Evolutionary conservation across 2,888 invertebrate genomes (phyloP).

Genomic region (Leptura quadrifasciata): DNA sequence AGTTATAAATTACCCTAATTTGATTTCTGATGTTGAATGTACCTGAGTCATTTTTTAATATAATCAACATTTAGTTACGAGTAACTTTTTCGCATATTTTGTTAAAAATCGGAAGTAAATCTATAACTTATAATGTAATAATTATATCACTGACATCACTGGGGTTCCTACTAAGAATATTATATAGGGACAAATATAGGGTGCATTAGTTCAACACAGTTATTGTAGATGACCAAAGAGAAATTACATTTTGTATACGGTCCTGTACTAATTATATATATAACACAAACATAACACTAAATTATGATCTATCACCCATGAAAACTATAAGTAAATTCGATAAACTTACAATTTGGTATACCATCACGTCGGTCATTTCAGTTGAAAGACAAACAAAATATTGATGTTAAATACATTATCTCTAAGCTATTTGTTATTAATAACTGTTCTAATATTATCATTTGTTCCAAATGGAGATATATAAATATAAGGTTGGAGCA

Average conservation of each 20-base stretch:
- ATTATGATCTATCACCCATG: conserved; percentile 36
- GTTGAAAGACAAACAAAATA: conserved; percentile 25
- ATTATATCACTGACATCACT: neutral
- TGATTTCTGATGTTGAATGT: neutral
- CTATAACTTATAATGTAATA: neutral
- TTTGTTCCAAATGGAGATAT: conserved; percentile 19
- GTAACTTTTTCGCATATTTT: neutral
- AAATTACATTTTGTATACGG: conserved; percentile 1
- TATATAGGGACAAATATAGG: neutral
- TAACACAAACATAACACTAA: conserved; percentile 20
- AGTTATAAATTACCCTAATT: neutral
- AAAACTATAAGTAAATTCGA: conserved; percentile 42
- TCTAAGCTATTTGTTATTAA: conserved; percentile 3
- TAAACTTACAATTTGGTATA: conserved; percentile 39
- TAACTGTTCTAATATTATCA: conserved; percentile 10
- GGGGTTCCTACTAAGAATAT: neutral
- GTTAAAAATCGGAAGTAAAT: neutral
- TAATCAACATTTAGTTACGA: too few relatives aligned
- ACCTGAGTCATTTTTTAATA: neutral
- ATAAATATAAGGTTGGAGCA: neutral
- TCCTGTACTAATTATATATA: conserved; percentile 6
- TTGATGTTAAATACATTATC: conserved; percentile 12
- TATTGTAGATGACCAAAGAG: neutral
- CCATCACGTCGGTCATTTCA: conserved; percentile 28
- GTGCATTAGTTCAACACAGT: neutral